These are phyloP conservation scores for Plebejus argus DNA, from an alignment of 2,888 invertebrate species.

Conservation along the genomic window DNA sequence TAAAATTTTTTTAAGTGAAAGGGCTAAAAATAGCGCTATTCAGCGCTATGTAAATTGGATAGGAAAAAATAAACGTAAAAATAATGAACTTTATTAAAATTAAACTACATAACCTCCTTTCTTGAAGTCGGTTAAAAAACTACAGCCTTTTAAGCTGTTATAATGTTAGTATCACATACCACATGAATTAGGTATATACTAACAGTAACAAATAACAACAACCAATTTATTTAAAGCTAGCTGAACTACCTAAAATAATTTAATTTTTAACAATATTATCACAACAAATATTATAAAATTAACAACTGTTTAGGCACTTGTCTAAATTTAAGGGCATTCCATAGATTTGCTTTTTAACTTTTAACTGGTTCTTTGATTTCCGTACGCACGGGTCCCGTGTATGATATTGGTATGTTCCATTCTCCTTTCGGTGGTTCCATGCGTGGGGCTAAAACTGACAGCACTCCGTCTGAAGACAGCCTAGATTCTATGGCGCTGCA, in stretches of 20 bases:
- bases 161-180: background rate
- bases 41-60: too few species aligned
- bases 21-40: too few species aligned
- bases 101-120: background rate
- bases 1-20: too few species aligned
- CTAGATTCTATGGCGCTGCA: constrained; percentile 86
- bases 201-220: background rate
- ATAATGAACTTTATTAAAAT: background rate
- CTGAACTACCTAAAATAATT: constrained; percentile 5
- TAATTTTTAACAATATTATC: constrained; percentile 17
- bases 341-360: constrained; percentile 41
- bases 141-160: constrained; percentile 15
- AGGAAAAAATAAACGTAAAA: background rate
- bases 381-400: constrained; percentile 78
- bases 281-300: constrained; percentile 30
- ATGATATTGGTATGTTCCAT: constrained; percentile 79
- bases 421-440: constrained; percentile 65
- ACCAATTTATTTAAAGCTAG: constrained; percentile 12
- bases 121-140: background rate
- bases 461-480: constrained; percentile 88
- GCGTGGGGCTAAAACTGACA: constrained; percentile 84
- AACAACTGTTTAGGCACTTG: background rate
- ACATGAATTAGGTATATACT: background rate
- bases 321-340: constrained; percentile 23
- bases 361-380: constrained; percentile 46